Base-by-base conservation (phyloP, 2,888 invertebrate species). In the Protophormia terraenovae region DNA sequence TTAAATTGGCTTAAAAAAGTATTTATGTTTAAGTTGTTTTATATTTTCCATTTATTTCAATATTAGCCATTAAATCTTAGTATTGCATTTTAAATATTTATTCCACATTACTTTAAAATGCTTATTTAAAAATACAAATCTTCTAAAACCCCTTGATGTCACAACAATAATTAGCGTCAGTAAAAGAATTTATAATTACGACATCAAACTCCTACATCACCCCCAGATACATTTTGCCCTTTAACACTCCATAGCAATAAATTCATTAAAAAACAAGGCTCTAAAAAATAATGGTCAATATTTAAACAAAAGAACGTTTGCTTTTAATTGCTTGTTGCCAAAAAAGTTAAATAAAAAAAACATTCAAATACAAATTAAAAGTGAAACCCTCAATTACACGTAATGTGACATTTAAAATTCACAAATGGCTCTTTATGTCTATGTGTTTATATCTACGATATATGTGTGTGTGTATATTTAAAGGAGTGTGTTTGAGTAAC, bases 361-460 rank as follows among this genome's bases (percentile, higher is more conserved):
- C 14, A 32, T 41, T 35, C 19, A 38, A 69, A 62, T 53, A 35
- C n/a, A 75, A 71, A 12, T 50, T 53, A 60, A 32, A 60, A 27
- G 22, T 45, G 16, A 73, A 73, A 67, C 77, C 47, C 47, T 58
- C 32, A 75, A 75, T 75, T 47, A 73, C 19, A 32, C 14, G 41
- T 47, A 35, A 62, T 24, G 10, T 75, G 16, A 53, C 22, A 80
- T 72, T 72, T 64, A 38, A 80, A 66, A 80, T 72, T 80, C 72
- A 72, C 55, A 80, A 72, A 80, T 72, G 72, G 47, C 71, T 19
- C 55, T 22, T 64, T 29, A 29, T 67, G 27, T 16, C 45, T 10
- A 12, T 19, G 22, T 19, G 4, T 29, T 24, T 22, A 8, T 8
- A 4, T 16, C 14, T 27, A 3, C n/a, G 32, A 12, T 53, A 22